Conservation (phyloP, 2,797 vertebrate species). For the Spea hammondii region DNA sequence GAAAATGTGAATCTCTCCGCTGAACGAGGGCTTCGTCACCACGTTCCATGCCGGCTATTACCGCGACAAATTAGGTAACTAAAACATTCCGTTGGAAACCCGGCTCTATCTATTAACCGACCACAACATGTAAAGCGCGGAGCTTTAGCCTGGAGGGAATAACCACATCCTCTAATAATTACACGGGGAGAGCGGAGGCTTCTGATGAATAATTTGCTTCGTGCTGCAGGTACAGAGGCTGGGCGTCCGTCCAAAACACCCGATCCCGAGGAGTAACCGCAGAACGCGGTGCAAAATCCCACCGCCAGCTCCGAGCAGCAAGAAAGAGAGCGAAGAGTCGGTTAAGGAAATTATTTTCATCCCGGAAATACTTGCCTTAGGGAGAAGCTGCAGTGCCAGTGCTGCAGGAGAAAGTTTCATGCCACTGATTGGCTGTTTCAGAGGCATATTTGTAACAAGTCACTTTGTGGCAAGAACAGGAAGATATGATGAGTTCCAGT, state of each 20-base stretch:
- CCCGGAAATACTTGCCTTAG: too few relatives aligned
- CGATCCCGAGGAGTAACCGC: neutral
- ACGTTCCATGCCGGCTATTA: neutral
- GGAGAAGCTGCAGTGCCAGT: neutral
- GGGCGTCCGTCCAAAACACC: conserved; percentile 6
- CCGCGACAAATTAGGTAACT: neutral
- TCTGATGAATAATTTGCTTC: neutral
- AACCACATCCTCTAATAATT: conserved; percentile 18
- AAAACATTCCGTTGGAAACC: neutral
- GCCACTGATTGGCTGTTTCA: too few relatives aligned
- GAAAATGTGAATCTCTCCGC: too few relatives aligned
- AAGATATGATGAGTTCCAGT: too few relatives aligned
- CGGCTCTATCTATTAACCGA: neutral
- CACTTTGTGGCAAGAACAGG: too few relatives aligned
- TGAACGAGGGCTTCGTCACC: too few relatives aligned
- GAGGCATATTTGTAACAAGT: too few relatives aligned
- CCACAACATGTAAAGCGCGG: neutral
- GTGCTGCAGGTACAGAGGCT: conserved; percentile 6
- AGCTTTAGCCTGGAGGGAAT: neutral
- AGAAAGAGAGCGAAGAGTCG: too few relatives aligned
- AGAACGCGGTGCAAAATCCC: neutral
- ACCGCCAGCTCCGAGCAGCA: too few relatives aligned
- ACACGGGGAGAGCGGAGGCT: neutral
- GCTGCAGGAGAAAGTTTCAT: neutral
- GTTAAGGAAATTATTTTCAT: too few relatives aligned